Evolutionary conservation across 2,797 vertebrate species (phyloP).

Genomic region (Gambelia wislizenii): DNA sequence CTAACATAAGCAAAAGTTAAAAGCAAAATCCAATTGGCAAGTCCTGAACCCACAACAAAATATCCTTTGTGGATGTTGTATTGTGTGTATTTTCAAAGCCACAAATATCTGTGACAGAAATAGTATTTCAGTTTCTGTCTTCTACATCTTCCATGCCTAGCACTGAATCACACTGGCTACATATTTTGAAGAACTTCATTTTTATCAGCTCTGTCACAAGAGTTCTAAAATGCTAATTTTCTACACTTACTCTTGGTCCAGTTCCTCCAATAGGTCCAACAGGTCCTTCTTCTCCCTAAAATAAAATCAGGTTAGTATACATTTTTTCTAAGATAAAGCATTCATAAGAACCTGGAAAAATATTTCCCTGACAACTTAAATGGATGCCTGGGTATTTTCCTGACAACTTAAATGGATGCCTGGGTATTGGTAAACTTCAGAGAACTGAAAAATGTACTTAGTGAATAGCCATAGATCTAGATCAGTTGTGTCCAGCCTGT

Average conservation of each 20-base stretch:
- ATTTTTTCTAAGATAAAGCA: not conserved
- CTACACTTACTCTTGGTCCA: constrained; percentile 88
- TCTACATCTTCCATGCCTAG: not conserved
- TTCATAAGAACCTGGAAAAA: constrained; percentile 12
- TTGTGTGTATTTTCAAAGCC: not conserved
- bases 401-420: not conserved
- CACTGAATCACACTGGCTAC: not conserved
- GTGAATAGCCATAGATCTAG: constrained; percentile 12
- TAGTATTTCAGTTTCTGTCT: not conserved
- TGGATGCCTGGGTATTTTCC: not conserved
- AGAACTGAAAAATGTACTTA: constrained; percentile 7
- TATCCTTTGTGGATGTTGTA: too few relatives aligned
- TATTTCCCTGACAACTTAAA: not conserved
- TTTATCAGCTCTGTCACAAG: not conserved
- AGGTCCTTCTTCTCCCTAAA: constrained; percentile 93
- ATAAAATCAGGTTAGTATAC: constrained; percentile 62
- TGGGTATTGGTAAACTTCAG: not conserved
- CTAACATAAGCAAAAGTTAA: too few relatives aligned
- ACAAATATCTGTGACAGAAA: not conserved
- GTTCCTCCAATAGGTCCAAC: constrained; percentile 85
- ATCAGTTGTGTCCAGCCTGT: too few relatives aligned
- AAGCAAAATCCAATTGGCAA: too few relatives aligned
- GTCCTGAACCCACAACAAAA: too few relatives aligned
- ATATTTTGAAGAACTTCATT: not conserved
- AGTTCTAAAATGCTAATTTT: not conserved